Evolutionary conservation across 2,113 vertebrate genomes (phyloP).

Genomic region (Trogon surrucura): DNA sequence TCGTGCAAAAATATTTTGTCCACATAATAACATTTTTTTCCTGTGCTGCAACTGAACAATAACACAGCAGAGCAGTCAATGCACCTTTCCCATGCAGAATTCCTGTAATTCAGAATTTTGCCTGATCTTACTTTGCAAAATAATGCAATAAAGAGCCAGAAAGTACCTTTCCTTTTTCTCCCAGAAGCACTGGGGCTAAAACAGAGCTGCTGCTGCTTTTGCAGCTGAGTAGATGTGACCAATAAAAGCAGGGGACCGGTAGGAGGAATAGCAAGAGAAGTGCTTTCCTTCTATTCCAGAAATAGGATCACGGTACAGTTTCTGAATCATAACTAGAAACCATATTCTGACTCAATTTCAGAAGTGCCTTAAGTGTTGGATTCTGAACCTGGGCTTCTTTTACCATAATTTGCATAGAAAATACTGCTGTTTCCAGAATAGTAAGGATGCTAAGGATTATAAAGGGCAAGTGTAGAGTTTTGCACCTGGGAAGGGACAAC

Average conservation of each 20-base stretch:
- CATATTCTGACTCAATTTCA: slow-evolving; percentile 10
- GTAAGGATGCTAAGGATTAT: neutral
- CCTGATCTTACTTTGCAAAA: neutral
- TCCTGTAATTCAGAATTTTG: neutral
- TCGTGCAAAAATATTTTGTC: neutral
- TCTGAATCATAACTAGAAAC: slow-evolving; percentile 50
- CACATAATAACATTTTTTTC: neutral
- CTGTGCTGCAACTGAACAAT: neutral
- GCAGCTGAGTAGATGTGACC: neutral
- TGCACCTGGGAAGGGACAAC: too few relatives aligned
- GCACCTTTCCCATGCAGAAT: neutral
- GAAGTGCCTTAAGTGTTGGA: neutral
- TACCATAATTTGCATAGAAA: neutral
- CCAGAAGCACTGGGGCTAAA: neutral
- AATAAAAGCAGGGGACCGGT: neutral
- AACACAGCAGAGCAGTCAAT: neutral
- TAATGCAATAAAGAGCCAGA: neutral
- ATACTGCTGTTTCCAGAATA: neutral
- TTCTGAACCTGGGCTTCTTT: neutral
- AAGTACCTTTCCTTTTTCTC: neutral
- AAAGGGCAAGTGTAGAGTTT: too few relatives aligned
- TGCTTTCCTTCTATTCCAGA: neutral
- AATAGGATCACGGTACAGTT: neutral
- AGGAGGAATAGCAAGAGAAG: slow-evolving; percentile 21
- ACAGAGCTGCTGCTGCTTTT: neutral